phyloP scores from a whole-genome alignment of 2,113 vertebrate genomes.

The Bos javanicus region DNA sequence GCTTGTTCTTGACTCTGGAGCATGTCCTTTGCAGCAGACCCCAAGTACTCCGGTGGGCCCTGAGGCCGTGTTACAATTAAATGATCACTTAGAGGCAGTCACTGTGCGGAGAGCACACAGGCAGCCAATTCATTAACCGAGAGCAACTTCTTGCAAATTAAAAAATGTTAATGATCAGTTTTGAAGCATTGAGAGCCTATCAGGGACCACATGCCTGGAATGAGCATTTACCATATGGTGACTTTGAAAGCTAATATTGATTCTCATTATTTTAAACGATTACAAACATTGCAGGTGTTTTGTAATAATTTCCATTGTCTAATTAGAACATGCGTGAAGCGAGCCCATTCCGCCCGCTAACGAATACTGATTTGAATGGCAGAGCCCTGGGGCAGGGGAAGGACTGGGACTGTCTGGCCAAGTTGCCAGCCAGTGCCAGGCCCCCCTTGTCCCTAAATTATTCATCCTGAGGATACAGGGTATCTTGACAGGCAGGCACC shows the following conservation, averaged over 20 bases:
- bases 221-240: constrained; percentile 84
- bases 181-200: constrained; percentile 73
- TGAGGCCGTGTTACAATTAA: background rate
- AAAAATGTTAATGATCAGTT: constrained; percentile 77
- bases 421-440: background rate
- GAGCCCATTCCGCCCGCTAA: constrained; percentile 75
- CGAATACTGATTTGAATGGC: constrained; percentile 80
- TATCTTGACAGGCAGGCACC: constrained; percentile 1
- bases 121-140: constrained; percentile 64
- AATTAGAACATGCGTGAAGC: constrained; percentile 80
- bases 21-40: background rate
- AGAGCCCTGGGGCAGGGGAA: constrained; percentile 63
- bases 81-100: constrained; percentile 41
- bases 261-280: constrained; percentile 86
- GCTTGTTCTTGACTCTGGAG: background rate
- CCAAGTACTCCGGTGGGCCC: background rate
- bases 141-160: constrained; percentile 75
- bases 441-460: constrained; percentile 36
- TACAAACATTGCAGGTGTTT: constrained; percentile 85
- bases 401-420: constrained; percentile 52
- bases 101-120: constrained; percentile 56
- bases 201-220: constrained; percentile 77
- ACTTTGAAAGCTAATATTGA: constrained; percentile 84
- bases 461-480: constrained; percentile 10
- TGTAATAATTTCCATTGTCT: constrained; percentile 85